Conservation (phyloP, 2,888 invertebrate genomes). For the Callosobruchus maculatus region DNA sequence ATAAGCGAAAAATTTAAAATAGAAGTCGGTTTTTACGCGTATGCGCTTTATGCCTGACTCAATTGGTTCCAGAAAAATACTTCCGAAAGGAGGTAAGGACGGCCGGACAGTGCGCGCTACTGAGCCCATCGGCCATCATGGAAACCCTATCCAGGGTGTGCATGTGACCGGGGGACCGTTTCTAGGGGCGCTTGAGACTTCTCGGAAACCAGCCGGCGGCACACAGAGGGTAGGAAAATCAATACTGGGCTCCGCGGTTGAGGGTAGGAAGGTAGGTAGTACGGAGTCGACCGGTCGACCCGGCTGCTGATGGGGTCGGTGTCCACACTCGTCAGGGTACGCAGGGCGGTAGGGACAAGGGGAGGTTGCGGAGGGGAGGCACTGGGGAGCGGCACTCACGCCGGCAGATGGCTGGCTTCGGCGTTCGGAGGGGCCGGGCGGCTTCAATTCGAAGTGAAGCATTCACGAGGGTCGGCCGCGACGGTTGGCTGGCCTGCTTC, state of each 20-base stretch:
- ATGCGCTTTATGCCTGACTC: too few relatives aligned
- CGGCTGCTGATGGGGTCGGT: not conserved
- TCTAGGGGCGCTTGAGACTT: not conserved
- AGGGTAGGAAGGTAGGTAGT: not conserved
- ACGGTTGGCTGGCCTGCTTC: not conserved
- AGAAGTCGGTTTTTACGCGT: too few relatives aligned
- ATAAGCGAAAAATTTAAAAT: too few relatives aligned
- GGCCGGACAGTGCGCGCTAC: not conserved
- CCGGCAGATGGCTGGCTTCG: not conserved
- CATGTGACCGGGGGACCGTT: not conserved
- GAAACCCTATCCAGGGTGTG: not conserved
- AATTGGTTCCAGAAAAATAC: too few relatives aligned
- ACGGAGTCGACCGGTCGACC: not conserved
- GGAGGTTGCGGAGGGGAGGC: not conserved
- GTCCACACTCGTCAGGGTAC: not conserved
- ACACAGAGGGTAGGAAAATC: not conserved
- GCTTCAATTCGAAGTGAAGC: not conserved
- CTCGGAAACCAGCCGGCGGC: not conserved
- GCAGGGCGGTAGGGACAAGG: not conserved
- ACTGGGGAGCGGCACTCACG: not conserved
- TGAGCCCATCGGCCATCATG: not conserved
- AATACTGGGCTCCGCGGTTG: not conserved
- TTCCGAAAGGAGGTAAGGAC: too few relatives aligned
- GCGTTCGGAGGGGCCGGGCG: not conserved
- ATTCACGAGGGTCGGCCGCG: not conserved